Evolutionary conservation across 1,140 invertebrate genomes (phyloP).

Genomic region (Lutraria rhynchaena): DNA sequence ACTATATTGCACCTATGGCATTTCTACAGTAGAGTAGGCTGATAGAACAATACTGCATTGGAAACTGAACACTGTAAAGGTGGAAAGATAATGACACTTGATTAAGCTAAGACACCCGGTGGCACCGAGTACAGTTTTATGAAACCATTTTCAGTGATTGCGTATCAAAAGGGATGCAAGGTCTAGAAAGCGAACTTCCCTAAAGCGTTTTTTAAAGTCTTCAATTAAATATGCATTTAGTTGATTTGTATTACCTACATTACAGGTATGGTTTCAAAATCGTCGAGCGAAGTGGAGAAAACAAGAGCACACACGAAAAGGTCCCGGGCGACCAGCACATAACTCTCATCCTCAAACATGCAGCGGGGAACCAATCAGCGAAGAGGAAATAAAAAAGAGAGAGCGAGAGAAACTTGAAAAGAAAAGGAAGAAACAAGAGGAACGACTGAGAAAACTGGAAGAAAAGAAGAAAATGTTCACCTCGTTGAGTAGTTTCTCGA

Average conservation of each 20-base stretch:
- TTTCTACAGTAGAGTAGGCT: too few relatives aligned
- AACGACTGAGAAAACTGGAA: constrained; percentile 74
- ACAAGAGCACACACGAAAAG: constrained; percentile 99
- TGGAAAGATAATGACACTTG: too few relatives aligned
- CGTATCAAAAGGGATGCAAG: too few relatives aligned
- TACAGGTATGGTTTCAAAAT: constrained; percentile 99
- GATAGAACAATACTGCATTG: too few relatives aligned
- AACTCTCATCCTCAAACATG: constrained; percentile 99
- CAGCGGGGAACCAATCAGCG: constrained; percentile 96
- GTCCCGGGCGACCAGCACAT: constrained; percentile 98
- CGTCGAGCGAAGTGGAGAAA: constrained; percentile 99
- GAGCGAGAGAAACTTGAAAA: constrained; percentile 88
- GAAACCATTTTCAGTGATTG: too few relatives aligned
- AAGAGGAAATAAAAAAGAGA: constrained; percentile 94
- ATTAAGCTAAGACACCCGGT: too few relatives aligned
- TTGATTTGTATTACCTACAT: constrained; percentile 21
- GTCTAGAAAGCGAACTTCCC: too few relatives aligned
- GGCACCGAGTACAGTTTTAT: too few relatives aligned
- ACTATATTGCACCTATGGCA: too few relatives aligned
- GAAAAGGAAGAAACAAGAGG: constrained; percentile 92
- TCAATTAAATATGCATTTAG: background rate
- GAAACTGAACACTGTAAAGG: too few relatives aligned
- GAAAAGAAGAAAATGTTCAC: constrained; percentile 66
- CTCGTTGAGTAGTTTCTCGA: constrained; percentile 32
- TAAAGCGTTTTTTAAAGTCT: background rate